Evolutionary conservation across 2,113 vertebrate species (phyloP).

Genomic region (Callorhinus ursinus): DNA sequence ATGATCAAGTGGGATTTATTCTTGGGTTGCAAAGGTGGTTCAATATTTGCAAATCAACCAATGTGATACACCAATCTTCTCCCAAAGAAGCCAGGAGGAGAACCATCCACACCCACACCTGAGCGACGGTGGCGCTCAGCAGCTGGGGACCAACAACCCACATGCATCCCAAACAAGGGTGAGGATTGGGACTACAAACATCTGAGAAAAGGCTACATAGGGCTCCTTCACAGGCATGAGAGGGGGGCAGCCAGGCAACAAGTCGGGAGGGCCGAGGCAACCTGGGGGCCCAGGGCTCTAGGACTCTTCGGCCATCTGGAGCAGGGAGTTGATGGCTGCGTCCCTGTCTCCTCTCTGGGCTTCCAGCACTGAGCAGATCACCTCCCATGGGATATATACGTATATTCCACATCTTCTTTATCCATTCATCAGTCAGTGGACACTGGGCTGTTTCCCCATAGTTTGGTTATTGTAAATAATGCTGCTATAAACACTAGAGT

Average conservation of each 20-base stretch:
- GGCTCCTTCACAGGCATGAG: neutral
- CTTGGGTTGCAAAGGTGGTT: too few relatives aligned
- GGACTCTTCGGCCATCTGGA: constrained; percentile 97
- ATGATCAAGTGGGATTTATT: too few relatives aligned
- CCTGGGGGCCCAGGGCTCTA: constrained; percentile 78
- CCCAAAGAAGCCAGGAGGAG: neutral
- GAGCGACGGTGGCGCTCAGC: neutral
- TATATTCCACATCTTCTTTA: too few relatives aligned
- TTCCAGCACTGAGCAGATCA: constrained; percentile 96
- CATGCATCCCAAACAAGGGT: neutral
- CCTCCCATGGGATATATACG: constrained; percentile 82
- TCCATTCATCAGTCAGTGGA: too few relatives aligned
- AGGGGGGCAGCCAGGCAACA: neutral
- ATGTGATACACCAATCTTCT: too few relatives aligned
- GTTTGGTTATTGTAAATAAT: too few relatives aligned
- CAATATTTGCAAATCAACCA: too few relatives aligned
- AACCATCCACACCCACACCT: rapidly evolving
- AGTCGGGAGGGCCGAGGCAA: constrained; percentile 66
- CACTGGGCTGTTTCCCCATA: too few relatives aligned
- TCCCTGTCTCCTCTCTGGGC: constrained; percentile 96
- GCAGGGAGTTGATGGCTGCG: constrained; percentile 96
- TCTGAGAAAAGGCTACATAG: neutral
- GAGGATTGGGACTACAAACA: neutral
- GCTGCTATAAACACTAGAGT: too few relatives aligned
- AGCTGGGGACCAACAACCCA: neutral